A percentile compares a stretch with the other conserved stretches of the same genome.
phyloP scores from a whole-genome alignment of 1,140 invertebrate species.

The Leptopilina boulardi region DNA sequence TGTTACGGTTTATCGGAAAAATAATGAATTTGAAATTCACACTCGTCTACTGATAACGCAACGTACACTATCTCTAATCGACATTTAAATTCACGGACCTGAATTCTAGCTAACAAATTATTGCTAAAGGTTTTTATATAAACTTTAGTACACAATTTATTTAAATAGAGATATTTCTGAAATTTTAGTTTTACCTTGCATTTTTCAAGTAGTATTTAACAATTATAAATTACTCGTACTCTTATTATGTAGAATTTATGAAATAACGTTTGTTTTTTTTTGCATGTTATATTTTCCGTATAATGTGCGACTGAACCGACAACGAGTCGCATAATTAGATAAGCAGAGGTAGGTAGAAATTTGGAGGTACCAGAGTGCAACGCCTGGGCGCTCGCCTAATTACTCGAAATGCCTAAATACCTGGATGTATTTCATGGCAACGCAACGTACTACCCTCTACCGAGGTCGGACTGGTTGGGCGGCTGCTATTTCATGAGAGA shows the following conservation, averaged over 20 bases:
- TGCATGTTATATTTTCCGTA: neutral
- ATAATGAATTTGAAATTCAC: slow-evolving; percentile 22
- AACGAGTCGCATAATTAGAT: slow-evolving; percentile 24
- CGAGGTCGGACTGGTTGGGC: slow-evolving; percentile 34
- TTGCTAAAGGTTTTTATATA: too few relatives aligned
- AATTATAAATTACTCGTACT: too few relatives aligned
- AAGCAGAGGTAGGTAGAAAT: neutral
- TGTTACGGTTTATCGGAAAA: slow-evolving; percentile 27
- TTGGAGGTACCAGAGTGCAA: slow-evolving; percentile 1
- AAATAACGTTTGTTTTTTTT: neutral
- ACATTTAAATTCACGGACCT: neutral
- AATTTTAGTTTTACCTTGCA: too few relatives aligned
- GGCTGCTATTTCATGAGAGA: slow-evolving; percentile 39
- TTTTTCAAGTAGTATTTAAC: too few relatives aligned
- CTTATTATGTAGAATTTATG: too few relatives aligned
- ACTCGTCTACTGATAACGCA: slow-evolving; percentile 18
- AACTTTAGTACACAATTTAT: too few relatives aligned
- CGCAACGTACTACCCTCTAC: slow-evolving; percentile 36
- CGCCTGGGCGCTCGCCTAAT: slow-evolving; percentile 50
- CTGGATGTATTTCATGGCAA: slow-evolving; percentile 59
- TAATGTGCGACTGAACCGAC: neutral
- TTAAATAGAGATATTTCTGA: too few relatives aligned
- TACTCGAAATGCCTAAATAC: slow-evolving; percentile 62
- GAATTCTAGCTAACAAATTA: too few relatives aligned
- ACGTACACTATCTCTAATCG: slow-evolving; percentile 6